Base-by-base conservation (phyloP, 1,140 invertebrate genomes). In the Linepithema humile region DNA sequence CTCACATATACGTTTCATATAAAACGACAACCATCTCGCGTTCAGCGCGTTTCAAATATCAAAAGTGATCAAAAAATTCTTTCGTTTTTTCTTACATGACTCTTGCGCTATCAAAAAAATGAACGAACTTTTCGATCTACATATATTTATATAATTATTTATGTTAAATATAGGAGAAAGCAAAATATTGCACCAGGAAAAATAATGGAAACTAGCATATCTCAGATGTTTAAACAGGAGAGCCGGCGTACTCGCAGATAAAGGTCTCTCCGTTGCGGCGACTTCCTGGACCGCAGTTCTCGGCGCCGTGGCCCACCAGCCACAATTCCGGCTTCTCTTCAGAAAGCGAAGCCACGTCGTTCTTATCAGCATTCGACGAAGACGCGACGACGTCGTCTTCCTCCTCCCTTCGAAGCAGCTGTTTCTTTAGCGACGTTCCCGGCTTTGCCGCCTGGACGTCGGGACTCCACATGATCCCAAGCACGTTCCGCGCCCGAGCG, bases 261-360 rank as follows among this genome's bases (percentile, higher is more conserved):
- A 93, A 93, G 6, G 75, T 29, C n/a, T n/a, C n/a, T 2, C 80
- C 60, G 74, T 94, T 90, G 5, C 94, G 91, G 55, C 73, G 87
- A 70, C 93, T 88, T 12, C 91, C 93, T 9, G 94, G 94, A 32
- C 94, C 94, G 48, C 94, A 94, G 12, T 94, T 92, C 65, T 94
- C 93, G 6, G 94, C 85, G 0, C 78, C 92, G 15, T 86, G 93
- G 0, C 94, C 94, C 3, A 94, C 3, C 23, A 93, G 85, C 35
- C 87, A 92, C 10, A 93, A 55, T 38, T 90, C 91, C 15, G 89
- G 69, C n/a, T 80, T 82, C 26, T 90, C 70, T 4, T 57, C 64
- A 0, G 64, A 38, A 9, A 59, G 4, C 23, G 4, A 59, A 20
- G 62, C 7, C 15, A 40, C 29, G 2, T 83, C 29, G 1, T 80